Evolutionary conservation across 2,113 vertebrate species (phyloP), one percentile per base, ranked within the genome.

Genomic region (Platysternon megacephalum): DNA sequence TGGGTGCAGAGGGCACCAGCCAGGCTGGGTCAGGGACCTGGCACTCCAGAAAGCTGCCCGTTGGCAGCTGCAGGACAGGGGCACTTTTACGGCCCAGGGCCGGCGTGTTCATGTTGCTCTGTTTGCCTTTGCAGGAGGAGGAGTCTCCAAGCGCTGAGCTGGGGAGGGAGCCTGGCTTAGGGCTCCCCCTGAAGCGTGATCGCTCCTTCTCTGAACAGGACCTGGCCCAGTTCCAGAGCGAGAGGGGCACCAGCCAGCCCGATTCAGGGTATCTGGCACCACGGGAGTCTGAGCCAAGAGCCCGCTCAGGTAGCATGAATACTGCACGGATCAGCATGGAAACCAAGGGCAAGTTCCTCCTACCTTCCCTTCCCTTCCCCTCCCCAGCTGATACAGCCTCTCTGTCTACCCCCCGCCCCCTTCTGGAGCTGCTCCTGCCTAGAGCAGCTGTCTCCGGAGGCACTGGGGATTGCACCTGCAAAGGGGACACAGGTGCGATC

Each of bases 191-290:
- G 95, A 99, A 99, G 93, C 97, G 99, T 10, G 99, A 99, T 52
- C 99, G 99, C 44, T 99, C 99, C 82, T 99, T 99, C 98, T 99
- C 99, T 0, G 99, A 99, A 93, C 99, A 99, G 1, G 99, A 99
- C 98, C 97, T 99, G 94, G 99, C 97, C 0, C 96, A 99, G 95
- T 98, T 99, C 81, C 98, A 99, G 56, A 98, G 95, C 1, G 99
- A 99, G 65, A 92, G 97, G 87, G 96, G 97, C 6, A 91, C 91
- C 0, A 94, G 98, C 1, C 97, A 98, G 79, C 95, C 97, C 0
- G 98, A 79, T 1, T 52, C 97, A 0, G 93, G 21, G 21, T 94
- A 97, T 14, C 88, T 89, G 0, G 97, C 91, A 65, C 94, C 85
- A 0, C n/a, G 61, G 24, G 98, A 96, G 94, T 94, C 96, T 0